These are phyloP conservation scores for Vulpes lagopus DNA, from an alignment of 2,113 vertebrate genomes.

Conservation along the genomic window DNA sequence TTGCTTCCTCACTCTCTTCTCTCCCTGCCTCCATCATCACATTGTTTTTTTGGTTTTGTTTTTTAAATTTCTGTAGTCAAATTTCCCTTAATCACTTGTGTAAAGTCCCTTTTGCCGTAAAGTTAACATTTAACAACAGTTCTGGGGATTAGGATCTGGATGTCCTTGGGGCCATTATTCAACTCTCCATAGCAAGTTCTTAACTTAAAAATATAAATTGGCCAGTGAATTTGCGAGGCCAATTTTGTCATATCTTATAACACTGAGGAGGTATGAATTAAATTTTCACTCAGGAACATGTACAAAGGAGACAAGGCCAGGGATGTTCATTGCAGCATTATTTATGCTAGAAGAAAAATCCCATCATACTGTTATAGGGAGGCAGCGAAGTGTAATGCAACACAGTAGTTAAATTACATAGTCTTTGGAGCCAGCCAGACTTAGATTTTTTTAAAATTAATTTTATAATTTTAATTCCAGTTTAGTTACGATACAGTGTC, in stretches of 20 bases:
- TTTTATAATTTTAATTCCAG: background rate
- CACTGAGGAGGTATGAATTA: background rate
- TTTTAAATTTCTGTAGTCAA: background rate
- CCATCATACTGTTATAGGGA: background rate
- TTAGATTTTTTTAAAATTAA: background rate
- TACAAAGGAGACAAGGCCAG: background rate
- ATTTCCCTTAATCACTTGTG: background rate
- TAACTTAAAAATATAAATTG: background rate
- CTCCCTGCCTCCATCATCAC: background rate
- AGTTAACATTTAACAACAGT: background rate
- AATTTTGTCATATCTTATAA: background rate
- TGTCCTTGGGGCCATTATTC: background rate
- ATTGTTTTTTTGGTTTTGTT: background rate
- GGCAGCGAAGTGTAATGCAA: background rate
- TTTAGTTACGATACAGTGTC: background rate
- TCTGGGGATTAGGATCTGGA: background rate
- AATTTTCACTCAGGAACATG: background rate
- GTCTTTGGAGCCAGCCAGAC: background rate
- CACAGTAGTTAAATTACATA: background rate
- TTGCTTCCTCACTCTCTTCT: background rate
- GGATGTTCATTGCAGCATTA: background rate
- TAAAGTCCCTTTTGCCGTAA: background rate
- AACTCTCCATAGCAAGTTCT: background rate
- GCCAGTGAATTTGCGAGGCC: background rate
- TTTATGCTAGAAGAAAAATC: background rate